These are phyloP conservation scores for Neostethus bicornis DNA, from an alignment of 2,797 vertebrate species.

Conservation along the genomic window DNA sequence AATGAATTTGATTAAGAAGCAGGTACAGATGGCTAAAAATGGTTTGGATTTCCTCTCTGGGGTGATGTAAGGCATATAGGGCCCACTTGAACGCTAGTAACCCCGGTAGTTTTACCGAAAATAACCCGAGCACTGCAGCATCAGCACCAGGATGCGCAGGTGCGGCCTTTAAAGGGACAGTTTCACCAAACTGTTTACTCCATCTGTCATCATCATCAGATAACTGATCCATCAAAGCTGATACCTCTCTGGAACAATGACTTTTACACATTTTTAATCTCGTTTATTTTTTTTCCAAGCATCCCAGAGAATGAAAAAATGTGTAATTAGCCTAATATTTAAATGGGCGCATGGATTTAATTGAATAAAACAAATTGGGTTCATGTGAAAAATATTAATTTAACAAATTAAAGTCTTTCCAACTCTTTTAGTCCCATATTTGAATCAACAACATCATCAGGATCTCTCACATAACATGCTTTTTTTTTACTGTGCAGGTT, in stretches of 20 bases:
- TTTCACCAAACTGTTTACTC: slow-evolving; percentile 50
- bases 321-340: slow-evolving; percentile 11
- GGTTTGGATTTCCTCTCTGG: slow-evolving; percentile 63
- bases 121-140: slow-evolving; percentile 86
- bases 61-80: slow-evolving; percentile 76
- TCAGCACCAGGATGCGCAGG: slow-evolving; percentile 81
- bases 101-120: slow-evolving; percentile 83
- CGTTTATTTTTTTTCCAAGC: neutral
- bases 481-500: neutral
- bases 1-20: slow-evolving; percentile 54
- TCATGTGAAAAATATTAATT: slow-evolving; percentile 2
- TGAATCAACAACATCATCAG: neutral
- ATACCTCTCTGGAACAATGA: too few species aligned
- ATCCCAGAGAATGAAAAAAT: slow-evolving; percentile 3
- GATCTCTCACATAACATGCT: neutral
- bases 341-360: slow-evolving; percentile 9
- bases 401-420: slow-evolving; percentile 16
- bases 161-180: slow-evolving; percentile 82
- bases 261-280: too few species aligned
- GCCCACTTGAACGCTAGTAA: slow-evolving; percentile 84
- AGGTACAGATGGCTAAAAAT: slow-evolving; percentile 62
- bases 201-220: neutral
- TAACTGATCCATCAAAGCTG: neutral
- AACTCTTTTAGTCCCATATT: slow-evolving; percentile 6
- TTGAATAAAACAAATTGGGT: slow-evolving; percentile 6